Evolutionary conservation across 2,113 vertebrate species (phyloP), one percentile per base, ranked within the genome.

Genomic region (Vulpes lagopus): DNA sequence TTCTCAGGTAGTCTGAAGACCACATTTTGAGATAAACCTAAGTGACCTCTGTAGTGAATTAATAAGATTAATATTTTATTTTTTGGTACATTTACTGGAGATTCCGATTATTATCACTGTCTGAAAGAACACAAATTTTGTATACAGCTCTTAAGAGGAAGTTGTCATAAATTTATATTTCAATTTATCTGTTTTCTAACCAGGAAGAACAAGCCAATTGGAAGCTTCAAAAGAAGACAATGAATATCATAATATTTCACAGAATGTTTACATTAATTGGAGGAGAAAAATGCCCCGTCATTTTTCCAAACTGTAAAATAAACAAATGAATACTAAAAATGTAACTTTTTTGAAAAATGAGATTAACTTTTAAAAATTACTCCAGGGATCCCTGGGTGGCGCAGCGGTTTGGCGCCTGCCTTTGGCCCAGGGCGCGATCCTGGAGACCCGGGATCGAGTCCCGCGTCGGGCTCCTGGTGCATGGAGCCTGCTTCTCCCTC

Each of bases 271-370:
- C 53, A 60, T 59, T 96, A 73, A 76, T 93, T 25, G 15, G 19
- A 17, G 30, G 23, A 71, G 35, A 69, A 84, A 78, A 76, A 91
- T 60, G 49, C 5, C 7, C 11, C 16, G 55, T 25, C 49, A 55
- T 88, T 97, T 96, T 92, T 89, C 23, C 32, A 49, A 62, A 25
- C 30, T 1, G 38, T 49, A 74, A 84, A 93, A 83, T 30, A 88
- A 90, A 83, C 62, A 88, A 8, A 89, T 81, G 35, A 35, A 78
- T 91, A 85, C 64, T 71, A 92, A 96, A 71, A 96, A 71, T 65
- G 14, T 51, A 73, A 32, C 38, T 51, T 93, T 51, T 93, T 38
- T 32, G 20, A 84, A 69, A 95, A 94, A 64, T 64, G 49, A 96
- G 8, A 65, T 74, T 76, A 19, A 55, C 62, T 73, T 62, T 22